phyloP scores from a whole-genome alignment of 92 coral and sea anemone species.

The Porites evermanni region DNA sequence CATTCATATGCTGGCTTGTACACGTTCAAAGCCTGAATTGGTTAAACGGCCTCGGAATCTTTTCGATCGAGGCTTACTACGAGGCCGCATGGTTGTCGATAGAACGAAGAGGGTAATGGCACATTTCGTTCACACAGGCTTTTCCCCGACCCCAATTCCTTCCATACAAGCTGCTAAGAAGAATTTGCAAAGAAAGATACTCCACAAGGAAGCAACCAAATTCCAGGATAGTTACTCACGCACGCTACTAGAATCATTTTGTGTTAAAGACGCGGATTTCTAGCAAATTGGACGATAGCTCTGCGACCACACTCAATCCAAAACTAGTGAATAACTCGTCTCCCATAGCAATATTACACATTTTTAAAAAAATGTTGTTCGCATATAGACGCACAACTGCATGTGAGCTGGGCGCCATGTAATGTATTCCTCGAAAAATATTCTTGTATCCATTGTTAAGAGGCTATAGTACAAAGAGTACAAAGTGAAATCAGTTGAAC shows the following conservation, averaged over 20 bases:
- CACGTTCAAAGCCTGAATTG: background rate
- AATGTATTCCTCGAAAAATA: constrained; percentile 33
- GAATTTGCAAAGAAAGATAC: background rate
- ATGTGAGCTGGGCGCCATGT: background rate
- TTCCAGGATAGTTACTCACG: background rate
- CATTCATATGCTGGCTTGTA: background rate
- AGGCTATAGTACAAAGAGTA: background rate
- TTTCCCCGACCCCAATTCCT: no score
- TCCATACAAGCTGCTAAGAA: no score
- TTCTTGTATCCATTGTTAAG: constrained; percentile 4
- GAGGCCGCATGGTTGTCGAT: background rate
- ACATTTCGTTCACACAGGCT: background rate
- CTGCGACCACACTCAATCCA: background rate
- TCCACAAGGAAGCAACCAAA: background rate
- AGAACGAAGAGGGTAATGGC: background rate
- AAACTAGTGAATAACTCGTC: background rate
- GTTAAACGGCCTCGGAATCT: background rate
- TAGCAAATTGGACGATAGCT: background rate
- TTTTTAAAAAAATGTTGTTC: constrained; percentile 1
- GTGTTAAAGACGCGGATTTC: background rate
- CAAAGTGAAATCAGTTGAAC: background rate
- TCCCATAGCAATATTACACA: constrained; percentile 6
- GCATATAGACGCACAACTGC: constrained; percentile 4
- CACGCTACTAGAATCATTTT: background rate
- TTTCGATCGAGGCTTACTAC: background rate